A percentile compares a stretch with the other conserved stretches of the same genome.
Conservation (phyloP, 2,888 invertebrate species). For the Quadriops clusia region DNA sequence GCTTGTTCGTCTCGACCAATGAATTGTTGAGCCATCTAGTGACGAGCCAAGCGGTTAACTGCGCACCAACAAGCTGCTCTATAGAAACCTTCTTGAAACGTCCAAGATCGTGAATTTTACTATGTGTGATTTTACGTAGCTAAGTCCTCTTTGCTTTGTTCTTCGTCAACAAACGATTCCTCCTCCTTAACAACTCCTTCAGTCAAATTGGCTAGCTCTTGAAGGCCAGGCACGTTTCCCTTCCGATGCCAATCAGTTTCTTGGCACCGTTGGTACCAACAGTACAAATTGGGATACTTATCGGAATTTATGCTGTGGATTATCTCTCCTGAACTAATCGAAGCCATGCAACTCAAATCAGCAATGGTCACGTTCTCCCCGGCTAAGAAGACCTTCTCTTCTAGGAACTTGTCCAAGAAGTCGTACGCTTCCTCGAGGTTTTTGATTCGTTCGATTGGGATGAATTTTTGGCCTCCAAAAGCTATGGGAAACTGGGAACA, state of each 20-base stretch:
- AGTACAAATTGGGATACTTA: constrained; percentile 29
- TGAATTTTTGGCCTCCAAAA: constrained; percentile 28
- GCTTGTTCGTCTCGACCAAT: no score
- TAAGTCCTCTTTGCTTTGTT: no score
- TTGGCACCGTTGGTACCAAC: constrained; percentile 34
- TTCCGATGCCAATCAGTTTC: constrained; percentile 8
- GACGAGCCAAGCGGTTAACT: no score
- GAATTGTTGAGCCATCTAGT: no score
- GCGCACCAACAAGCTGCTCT: no score
- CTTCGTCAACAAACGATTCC: no score
- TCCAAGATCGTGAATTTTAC: no score
- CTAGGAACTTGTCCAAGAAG: constrained; percentile 26
- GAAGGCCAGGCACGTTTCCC: no score
- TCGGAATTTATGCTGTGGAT: constrained; percentile 34
- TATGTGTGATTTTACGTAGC: no score
- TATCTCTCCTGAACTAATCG: constrained; percentile 37
- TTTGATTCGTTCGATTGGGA: constrained; percentile 31
- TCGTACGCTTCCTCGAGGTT: constrained; percentile 29
- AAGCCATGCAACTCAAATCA: constrained; percentile 29
- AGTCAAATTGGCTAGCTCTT: no score
- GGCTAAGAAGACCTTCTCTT: constrained; percentile 21
- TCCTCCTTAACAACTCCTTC: no score
- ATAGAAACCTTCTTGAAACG: no score
- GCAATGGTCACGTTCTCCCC: constrained; percentile 28
- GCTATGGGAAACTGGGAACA: constrained; percentile 20